Evolutionary conservation across 2,113 vertebrate genomes (phyloP).

Genomic region (Nyctibius bracteatus): DNA sequence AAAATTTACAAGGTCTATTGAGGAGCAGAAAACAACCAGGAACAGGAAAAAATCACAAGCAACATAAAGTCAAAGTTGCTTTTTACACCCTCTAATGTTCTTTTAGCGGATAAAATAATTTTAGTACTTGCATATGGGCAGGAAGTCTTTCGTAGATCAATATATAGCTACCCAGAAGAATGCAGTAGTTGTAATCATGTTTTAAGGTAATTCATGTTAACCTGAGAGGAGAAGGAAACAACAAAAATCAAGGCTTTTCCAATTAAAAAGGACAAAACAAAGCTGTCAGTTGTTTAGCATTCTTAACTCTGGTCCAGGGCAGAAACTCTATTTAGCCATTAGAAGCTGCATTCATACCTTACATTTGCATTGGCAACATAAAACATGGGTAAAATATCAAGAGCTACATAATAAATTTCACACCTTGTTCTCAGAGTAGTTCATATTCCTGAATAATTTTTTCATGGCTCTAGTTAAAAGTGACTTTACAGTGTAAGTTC

Average conservation of each 20-base stretch:
- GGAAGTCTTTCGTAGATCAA: background rate
- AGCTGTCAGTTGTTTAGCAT: background rate
- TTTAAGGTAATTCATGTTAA: background rate
- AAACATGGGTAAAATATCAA: constrained; percentile 14
- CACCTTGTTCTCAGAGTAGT: constrained; percentile 11
- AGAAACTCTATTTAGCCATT: background rate
- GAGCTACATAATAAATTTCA: constrained; percentile 6
- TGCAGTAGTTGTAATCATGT: background rate
- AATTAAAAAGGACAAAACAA: background rate
- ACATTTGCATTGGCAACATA: constrained; percentile 15
- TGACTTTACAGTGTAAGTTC: background rate
- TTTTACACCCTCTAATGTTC: background rate
- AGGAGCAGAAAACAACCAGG: no score
- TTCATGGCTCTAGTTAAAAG: constrained; percentile 5
- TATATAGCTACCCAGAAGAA: background rate
- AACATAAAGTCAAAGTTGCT: background rate
- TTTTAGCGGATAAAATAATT: background rate
- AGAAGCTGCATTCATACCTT: background rate
- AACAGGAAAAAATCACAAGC: background rate
- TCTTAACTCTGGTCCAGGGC: background rate
- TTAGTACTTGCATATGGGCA: background rate
- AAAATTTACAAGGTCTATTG: background rate
- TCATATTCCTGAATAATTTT: background rate
- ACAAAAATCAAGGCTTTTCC: background rate
- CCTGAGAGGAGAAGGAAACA: background rate